A percentile compares a stretch with the other conserved stretches of the same genome.
These are phyloP conservation scores for Drosophila merina DNA, from an alignment of 2,888 invertebrate species.

Conservation along the genomic window DNA sequence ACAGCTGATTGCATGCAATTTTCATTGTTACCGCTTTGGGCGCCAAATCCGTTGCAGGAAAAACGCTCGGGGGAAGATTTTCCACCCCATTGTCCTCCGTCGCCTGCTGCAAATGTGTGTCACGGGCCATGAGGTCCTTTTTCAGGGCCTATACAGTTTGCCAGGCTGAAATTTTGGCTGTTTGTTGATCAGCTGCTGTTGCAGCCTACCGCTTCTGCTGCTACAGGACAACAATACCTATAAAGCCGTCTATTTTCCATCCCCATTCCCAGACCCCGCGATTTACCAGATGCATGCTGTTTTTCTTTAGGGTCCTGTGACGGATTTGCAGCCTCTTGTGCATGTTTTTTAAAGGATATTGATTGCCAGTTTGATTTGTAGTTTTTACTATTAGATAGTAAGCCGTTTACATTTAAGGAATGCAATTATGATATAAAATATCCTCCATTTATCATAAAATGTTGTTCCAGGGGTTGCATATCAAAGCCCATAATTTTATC, in stretches of 20 bases:
- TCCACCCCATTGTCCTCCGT: constrained; percentile 39
- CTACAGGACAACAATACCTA: constrained; percentile 59
- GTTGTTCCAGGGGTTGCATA: background rate
- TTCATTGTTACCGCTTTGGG: constrained; percentile 58
- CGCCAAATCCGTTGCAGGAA: constrained; percentile 61
- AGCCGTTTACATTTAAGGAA: background rate
- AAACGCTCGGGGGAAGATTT: constrained; percentile 31
- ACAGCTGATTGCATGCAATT: constrained; percentile 74
- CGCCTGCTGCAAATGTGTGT: constrained; percentile 64
- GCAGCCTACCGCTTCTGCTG: background rate
- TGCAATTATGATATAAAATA: too few species aligned
- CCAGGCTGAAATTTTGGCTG: constrained; percentile 22
- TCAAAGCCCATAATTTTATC: background rate
- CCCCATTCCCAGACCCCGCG: constrained; percentile 9
- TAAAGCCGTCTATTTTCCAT: constrained; percentile 43
- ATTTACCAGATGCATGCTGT: constrained; percentile 53
- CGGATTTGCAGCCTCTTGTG: constrained; percentile 15
- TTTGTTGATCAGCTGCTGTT: constrained; percentile 69
- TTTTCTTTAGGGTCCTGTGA: constrained; percentile 17
- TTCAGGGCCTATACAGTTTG: constrained; percentile 42
- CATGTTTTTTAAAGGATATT: constrained; percentile 16
- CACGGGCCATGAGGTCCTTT: constrained; percentile 62
- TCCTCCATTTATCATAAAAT: too few species aligned
- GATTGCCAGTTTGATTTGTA: constrained; percentile 36
- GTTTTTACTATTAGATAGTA: background rate